phyloP scores from a whole-genome alignment of 2,797 vertebrate genomes.

The Gallinago nigripennis region DNA sequence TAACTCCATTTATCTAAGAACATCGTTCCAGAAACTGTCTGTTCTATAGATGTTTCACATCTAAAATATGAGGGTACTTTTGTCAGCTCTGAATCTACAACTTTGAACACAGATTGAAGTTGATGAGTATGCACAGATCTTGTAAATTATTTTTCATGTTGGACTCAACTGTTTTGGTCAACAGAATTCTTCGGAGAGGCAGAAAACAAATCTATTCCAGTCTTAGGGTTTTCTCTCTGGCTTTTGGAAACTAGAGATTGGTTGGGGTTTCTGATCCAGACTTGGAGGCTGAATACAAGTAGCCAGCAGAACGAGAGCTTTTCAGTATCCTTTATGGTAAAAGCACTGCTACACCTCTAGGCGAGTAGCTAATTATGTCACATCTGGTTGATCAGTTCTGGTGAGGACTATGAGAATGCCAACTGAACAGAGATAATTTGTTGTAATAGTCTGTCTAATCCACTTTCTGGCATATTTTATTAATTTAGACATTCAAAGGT shows the following conservation, averaged over 20 bases:
- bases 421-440: conserved; percentile 46
- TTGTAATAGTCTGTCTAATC: conserved; percentile 10
- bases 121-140: background rate
- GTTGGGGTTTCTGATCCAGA: background rate
- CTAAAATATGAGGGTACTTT: conserved; percentile 22
- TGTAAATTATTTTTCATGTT: conserved; percentile 1
- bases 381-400: conserved; percentile 31
- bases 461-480: conserved; percentile 9
- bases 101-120: conserved; percentile 22
- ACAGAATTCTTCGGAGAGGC: background rate
- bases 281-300: background rate
- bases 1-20: conserved; percentile 72
- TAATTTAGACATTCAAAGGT: background rate
- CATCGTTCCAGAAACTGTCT: conserved; percentile 52
- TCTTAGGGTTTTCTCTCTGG: background rate
- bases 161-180: background rate
- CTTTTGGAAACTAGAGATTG: background rate
- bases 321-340: background rate
- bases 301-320: background rate
- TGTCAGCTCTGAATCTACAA: background rate
- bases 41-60: conserved; percentile 9
- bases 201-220: background rate
- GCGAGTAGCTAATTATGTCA: background rate
- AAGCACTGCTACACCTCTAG: background rate
- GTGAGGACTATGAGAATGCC: background rate